Evolutionary conservation across 2,113 vertebrate species (phyloP).

Genomic region (Empidonax traillii): DNA sequence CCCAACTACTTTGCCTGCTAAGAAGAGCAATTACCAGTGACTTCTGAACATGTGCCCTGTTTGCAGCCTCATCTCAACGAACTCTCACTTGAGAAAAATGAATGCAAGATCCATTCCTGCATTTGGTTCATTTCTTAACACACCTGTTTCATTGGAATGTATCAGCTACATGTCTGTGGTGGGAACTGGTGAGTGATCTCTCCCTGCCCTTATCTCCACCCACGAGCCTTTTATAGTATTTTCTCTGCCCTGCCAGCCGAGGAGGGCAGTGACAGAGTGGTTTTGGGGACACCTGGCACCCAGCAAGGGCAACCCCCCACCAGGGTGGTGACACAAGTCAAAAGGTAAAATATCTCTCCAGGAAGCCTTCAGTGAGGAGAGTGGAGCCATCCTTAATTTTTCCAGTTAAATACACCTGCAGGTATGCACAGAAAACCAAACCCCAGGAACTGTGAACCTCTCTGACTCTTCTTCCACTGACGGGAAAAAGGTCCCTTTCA

Average conservation of each 20-base stretch:
- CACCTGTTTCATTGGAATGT: background rate
- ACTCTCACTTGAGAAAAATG: background rate
- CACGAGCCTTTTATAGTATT: background rate
- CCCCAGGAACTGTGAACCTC: background rate
- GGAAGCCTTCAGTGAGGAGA: background rate
- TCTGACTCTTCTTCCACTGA: background rate
- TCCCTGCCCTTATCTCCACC: background rate
- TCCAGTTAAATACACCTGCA: background rate
- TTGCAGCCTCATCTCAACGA: background rate
- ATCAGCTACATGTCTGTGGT: background rate
- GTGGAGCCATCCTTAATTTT: background rate
- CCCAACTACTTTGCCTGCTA: background rate
- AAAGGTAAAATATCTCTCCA: background rate
- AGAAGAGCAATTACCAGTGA: background rate
- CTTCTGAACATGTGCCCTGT: background rate
- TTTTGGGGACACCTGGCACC: background rate
- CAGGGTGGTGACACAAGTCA: accelerated
- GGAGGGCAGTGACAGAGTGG: background rate
- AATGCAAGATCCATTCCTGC: background rate
- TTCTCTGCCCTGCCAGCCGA: background rate
- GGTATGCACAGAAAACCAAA: background rate
- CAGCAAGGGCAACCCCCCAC: background rate
- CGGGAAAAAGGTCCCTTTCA: background rate
- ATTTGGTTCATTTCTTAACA: background rate
- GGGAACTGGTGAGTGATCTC: background rate